Evolutionary conservation across 2,113 vertebrate genomes (phyloP).

Genomic region (Anseranas semipalmata): DNA sequence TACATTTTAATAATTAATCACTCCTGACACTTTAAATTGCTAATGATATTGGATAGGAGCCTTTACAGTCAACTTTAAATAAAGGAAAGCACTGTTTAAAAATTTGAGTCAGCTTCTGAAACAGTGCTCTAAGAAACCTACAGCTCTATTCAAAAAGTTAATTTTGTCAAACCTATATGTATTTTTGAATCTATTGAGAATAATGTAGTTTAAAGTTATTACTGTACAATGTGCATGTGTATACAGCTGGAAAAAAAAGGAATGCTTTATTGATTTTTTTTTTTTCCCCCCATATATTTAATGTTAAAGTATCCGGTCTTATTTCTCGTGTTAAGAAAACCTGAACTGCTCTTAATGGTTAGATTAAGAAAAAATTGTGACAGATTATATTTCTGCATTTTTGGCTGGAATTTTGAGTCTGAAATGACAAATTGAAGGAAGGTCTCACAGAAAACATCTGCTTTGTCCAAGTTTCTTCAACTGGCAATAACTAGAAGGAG

Average conservation of each 20-base stretch:
- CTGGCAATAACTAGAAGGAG: not conserved
- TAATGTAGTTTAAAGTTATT: not conserved
- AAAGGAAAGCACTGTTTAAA: not conserved
- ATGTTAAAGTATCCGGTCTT: not conserved
- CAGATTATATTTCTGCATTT: not conserved
- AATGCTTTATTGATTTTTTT: not conserved
- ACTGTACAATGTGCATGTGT: not conserved
- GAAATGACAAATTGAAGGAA: not conserved
- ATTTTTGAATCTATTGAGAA: not conserved
- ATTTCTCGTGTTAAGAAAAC: not conserved
- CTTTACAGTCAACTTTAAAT: slow-evolving; percentile 42
- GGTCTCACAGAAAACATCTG: not conserved
- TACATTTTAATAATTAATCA: slow-evolving; percentile 53
- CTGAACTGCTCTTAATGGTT: not conserved
- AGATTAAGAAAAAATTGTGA: not conserved
- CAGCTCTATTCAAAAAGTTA: not conserved
- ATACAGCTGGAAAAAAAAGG: not conserved
- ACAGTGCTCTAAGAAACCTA: not conserved
- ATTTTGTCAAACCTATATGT: not conserved
- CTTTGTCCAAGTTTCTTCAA: not conserved
- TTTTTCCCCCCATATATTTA: not conserved
- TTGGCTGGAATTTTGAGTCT: not conserved
- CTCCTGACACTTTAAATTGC: slow-evolving; percentile 33
- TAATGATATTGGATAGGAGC: slow-evolving; percentile 20
- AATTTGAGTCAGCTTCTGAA: slow-evolving; percentile 26